Conservation (phyloP, 1,140 invertebrate species). For the Drosophila ogumai region DNA sequence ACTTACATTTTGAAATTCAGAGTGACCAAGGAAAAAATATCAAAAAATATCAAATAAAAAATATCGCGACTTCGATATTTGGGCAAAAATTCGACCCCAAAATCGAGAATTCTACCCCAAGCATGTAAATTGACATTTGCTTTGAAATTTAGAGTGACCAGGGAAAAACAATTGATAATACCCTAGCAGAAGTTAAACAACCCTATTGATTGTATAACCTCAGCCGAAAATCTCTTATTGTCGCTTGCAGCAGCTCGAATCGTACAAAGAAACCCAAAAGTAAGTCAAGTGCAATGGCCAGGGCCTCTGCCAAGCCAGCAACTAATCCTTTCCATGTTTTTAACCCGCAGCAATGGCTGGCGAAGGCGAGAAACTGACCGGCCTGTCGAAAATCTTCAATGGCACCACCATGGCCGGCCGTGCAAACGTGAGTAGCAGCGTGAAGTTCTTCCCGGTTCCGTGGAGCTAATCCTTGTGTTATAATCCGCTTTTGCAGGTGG, state of each 20-base stretch:
- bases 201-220: conserved; percentile 67
- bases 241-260: conserved; percentile 26
- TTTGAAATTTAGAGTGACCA: too few species aligned
- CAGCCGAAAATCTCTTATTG: conserved; percentile 49
- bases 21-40: too few species aligned
- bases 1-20: too few species aligned
- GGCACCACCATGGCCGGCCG: conserved; percentile 87
- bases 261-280: conserved; percentile 45
- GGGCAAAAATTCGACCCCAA: too few species aligned
- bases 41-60: too few species aligned
- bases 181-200: fast-evolving
- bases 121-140: too few species aligned
- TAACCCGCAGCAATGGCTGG: conserved; percentile 87
- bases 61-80: too few species aligned
- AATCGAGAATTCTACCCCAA: too few species aligned
- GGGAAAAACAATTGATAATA: too few species aligned
- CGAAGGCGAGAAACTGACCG: conserved; percentile 87
- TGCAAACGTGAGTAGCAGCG: conserved; percentile 87
- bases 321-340: neutral
- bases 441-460: too few species aligned
- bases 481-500: conserved; percentile 85
- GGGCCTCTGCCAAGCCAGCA: neutral
- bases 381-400: conserved; percentile 88
- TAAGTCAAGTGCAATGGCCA: conserved; percentile 20
- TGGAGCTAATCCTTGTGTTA: conserved; percentile 31